Conservation (phyloP, 2,113 vertebrate species). For the Mobula birostris region DNA sequence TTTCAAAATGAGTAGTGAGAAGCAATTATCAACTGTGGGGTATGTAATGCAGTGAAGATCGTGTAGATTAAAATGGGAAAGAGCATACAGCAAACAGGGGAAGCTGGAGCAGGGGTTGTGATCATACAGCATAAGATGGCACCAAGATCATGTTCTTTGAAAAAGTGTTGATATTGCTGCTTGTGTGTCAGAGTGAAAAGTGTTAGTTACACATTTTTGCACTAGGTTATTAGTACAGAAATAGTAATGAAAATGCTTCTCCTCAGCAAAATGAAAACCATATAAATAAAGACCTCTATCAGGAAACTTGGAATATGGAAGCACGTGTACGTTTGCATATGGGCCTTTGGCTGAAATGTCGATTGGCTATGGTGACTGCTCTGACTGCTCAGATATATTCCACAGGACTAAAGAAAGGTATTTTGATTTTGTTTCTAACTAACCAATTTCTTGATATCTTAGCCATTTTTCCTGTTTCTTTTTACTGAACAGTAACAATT, state of each 20-base stretch:
- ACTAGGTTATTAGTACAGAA: too few relatives aligned
- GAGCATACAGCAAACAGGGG: too few relatives aligned
- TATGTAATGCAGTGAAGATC: too few relatives aligned
- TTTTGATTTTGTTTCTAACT: not conserved
- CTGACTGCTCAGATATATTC: conserved; percentile 57
- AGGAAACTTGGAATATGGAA: conserved; percentile 47
- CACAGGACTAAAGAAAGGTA: conserved; percentile 50
- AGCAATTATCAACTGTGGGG: too few relatives aligned
- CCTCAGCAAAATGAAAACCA: not conserved
- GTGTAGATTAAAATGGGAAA: too few relatives aligned
- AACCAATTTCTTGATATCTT: not conserved
- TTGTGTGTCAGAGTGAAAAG: too few relatives aligned
- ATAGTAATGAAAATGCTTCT: not conserved
- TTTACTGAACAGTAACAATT: not conserved
- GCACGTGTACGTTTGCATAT: conserved; percentile 59
- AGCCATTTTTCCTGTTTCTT: not conserved
- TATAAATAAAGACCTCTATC: not conserved
- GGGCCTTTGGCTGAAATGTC: conserved; percentile 72
- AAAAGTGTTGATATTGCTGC: too few relatives aligned
- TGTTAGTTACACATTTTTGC: too few relatives aligned
- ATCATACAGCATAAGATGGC: too few relatives aligned
- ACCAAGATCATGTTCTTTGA: too few relatives aligned
- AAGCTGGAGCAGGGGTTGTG: too few relatives aligned
- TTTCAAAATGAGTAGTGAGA: too few relatives aligned
- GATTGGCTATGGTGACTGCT: conserved; percentile 55